Evolutionary conservation across 2,797 vertebrate species (phyloP).

Genomic region (Cyclura pinguis): DNA sequence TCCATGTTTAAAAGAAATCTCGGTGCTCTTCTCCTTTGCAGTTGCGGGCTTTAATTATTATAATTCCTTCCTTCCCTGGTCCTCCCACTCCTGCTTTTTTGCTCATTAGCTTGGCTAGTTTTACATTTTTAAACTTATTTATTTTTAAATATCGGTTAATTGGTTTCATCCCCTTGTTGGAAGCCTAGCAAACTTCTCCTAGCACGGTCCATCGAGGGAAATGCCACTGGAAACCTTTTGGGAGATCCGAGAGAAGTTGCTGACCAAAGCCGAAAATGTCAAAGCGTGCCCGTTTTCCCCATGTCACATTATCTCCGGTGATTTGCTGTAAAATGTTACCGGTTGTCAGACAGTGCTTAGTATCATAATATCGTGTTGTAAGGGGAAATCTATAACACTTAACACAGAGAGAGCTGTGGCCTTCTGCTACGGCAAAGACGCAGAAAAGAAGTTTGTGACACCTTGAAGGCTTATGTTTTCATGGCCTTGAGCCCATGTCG

Average conservation of each 20-base stretch:
- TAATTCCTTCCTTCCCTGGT: too few species aligned
- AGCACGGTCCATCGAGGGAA: not conserved
- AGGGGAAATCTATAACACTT: not conserved
- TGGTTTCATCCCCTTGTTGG: not conserved
- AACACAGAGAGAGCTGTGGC: not conserved
- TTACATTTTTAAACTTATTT: slow-evolving; percentile 57
- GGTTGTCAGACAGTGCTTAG: not conserved
- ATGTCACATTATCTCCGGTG: not conserved
- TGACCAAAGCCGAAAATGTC: not conserved
- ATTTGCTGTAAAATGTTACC: slow-evolving; percentile 11
- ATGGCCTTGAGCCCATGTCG: not conserved
- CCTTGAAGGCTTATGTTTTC: not conserved
- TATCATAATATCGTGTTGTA: not conserved
- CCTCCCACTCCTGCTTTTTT: not conserved
- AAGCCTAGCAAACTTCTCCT: not conserved
- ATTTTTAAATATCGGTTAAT: slow-evolving; percentile 54
- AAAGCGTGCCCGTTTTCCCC: not conserved
- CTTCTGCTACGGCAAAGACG: not conserved
- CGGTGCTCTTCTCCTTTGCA: not conserved
- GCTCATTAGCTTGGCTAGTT: slow-evolving; percentile 32
- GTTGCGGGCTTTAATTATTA: not conserved
- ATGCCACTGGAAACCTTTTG: not conserved
- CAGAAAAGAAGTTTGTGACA: not conserved
- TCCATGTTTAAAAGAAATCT: not conserved
- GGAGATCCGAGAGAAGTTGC: not conserved